These are phyloP conservation scores for Accipiter cooperii DNA, from an alignment of 2,113 vertebrate species.

Conservation along the genomic window DNA sequence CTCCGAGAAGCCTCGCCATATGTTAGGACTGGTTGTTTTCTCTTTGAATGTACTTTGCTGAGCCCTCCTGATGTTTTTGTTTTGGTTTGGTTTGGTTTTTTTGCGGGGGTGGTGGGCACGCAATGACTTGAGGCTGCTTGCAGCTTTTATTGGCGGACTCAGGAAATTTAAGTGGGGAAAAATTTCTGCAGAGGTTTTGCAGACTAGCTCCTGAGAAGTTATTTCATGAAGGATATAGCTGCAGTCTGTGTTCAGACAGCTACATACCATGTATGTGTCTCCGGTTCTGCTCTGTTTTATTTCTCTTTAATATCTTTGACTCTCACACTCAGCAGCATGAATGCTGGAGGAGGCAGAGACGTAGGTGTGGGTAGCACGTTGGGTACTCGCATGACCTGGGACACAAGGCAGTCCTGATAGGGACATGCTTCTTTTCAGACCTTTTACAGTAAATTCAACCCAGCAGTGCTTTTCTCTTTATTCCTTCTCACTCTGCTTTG, in stretches of 20 bases:
- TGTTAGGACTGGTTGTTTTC: not conserved
- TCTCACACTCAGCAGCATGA: not conserved
- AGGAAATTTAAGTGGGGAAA: not conserved
- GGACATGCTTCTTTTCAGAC: not conserved
- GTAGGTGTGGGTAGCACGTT: rapidly evolving
- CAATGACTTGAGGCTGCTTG: not conserved
- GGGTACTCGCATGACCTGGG: not conserved
- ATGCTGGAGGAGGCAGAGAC: not conserved
- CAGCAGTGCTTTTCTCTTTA: not conserved
- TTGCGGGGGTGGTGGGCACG: too few species aligned
- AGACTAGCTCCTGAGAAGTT: not conserved
- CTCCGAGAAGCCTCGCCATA: not conserved
- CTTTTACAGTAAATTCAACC: not conserved
- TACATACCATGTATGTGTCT: not conserved
- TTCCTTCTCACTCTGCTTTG: not conserved
- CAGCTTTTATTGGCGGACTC: not conserved
- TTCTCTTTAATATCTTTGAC: not conserved
- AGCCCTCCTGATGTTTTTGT: not conserved
- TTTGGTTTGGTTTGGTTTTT: not conserved
- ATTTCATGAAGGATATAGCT: not conserved
- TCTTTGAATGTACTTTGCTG: not conserved
- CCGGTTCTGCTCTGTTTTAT: not conserved
- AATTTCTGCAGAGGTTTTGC: not conserved
- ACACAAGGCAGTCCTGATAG: not conserved
- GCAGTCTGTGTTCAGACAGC: not conserved